These are phyloP conservation scores for Clarias batrachus DNA, from an alignment of 2,113 vertebrate genomes.

Conservation along the genomic window DNA sequence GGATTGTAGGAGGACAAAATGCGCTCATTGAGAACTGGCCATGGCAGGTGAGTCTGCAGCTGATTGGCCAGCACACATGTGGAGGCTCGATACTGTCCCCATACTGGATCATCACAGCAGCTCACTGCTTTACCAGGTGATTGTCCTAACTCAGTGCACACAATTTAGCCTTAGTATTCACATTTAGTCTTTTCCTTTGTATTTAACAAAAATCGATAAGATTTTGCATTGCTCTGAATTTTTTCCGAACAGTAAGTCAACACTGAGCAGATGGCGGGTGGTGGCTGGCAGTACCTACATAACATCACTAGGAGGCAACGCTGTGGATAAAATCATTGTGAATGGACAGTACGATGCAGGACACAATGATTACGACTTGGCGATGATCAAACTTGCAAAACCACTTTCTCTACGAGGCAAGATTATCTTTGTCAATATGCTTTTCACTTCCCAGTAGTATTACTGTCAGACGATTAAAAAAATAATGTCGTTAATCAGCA, in stretches of 20 bases:
- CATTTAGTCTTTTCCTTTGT: neutral
- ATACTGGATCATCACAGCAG: constrained; percentile 77
- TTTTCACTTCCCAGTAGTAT: neutral
- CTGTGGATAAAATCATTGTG: constrained; percentile 81
- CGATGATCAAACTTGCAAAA: constrained; percentile 79
- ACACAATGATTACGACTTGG: constrained; percentile 79
- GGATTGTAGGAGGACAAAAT: constrained; percentile 79
- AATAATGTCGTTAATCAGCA: too few species aligned
- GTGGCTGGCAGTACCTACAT: constrained; percentile 69
- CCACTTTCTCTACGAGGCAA: constrained; percentile 77
- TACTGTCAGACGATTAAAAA: too few species aligned
- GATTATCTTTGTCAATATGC: neutral
- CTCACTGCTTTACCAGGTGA: constrained; percentile 81
- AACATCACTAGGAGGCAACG: constrained; percentile 51
- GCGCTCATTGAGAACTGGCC: constrained; percentile 80
- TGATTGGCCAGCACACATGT: constrained; percentile 77
- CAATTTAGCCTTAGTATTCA: neutral
- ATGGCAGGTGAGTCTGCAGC: constrained; percentile 90
- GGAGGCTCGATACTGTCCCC: constrained; percentile 83
- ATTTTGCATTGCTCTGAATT: neutral
- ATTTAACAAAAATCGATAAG: neutral
- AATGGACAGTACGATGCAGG: constrained; percentile 41
- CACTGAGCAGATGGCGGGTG: constrained; percentile 77
- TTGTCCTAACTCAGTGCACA: neutral
- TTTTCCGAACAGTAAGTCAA: constrained; percentile 51